phyloP scores from a whole-genome alignment of 2,113 vertebrate genomes.

The Hippocampus abdominalis region DNA sequence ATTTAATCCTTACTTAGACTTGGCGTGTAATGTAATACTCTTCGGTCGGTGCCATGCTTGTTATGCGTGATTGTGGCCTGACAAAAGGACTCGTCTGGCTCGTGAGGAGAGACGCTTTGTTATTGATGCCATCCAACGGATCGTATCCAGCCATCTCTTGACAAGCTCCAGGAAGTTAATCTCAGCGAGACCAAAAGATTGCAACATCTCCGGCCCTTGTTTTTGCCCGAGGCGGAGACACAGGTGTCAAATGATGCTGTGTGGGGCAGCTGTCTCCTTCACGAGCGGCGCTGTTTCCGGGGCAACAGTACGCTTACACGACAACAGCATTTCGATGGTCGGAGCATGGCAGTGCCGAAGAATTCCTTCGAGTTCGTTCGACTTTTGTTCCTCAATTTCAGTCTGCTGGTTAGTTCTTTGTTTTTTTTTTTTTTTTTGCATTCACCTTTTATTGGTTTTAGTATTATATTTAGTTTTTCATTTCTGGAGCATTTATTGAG shows the following conservation, averaged over 20 bases:
- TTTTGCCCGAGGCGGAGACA: not conserved
- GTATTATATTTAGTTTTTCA: no score
- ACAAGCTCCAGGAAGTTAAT: not conserved
- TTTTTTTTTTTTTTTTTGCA: no score
- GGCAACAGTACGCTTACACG: not conserved
- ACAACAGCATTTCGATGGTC: not conserved
- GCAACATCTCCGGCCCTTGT: not conserved
- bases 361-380: no score
- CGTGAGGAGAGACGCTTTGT: not conserved
- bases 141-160: not conserved
- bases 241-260: not conserved
- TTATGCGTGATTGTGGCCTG: not conserved
- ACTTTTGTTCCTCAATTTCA: no score
- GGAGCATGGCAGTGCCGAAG: not conserved
- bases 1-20: conserved; percentile 3
- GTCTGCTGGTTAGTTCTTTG: no score
- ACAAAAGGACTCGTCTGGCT: conserved; percentile 1
- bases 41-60: not conserved
- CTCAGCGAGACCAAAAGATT: not conserved
- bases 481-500: no score
- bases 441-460: no score
- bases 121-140: not conserved
- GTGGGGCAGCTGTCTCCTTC: not conserved
- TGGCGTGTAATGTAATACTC: not conserved
- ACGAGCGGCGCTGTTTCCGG: not conserved